Percentiles rank a stretch among this genome's conserved stretches.
Evolutionary conservation across 1,140 invertebrate species (phyloP).

Genomic region (Diachasmimorpha longicaudata): DNA sequence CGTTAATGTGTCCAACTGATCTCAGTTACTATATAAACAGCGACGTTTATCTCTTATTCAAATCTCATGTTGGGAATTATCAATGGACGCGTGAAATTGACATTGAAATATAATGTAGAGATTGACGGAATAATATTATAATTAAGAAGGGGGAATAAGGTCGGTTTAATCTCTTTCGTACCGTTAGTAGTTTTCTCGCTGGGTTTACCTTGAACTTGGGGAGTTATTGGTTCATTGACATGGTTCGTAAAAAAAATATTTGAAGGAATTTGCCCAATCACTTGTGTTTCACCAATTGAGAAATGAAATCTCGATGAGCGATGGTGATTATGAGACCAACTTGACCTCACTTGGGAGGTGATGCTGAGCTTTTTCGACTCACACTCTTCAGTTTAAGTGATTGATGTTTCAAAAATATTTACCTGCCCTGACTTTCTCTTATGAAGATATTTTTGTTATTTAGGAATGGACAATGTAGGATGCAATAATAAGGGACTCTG

Average conservation of each 20-base stretch:
- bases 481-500: too few relatives aligned
- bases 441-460: too few relatives aligned
- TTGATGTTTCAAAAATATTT: too few relatives aligned
- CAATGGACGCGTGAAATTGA: not conserved
- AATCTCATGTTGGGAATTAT: not conserved
- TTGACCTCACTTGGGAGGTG: too few relatives aligned
- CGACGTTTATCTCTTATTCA: not conserved
- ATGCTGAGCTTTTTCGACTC: too few relatives aligned
- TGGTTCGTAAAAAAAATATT: not conserved
- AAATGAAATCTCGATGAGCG: not conserved
- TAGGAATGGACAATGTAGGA: too few relatives aligned
- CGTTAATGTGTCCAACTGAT: not conserved
- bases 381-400: too few relatives aligned
- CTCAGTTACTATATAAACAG: not conserved
- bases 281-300: not conserved
- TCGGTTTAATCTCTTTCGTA: too few relatives aligned
- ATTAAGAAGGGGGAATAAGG: not conserved
- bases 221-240: too few relatives aligned
- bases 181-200: too few relatives aligned
- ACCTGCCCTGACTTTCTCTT: too few relatives aligned
- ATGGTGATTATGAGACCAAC: not conserved
- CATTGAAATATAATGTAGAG: not conserved
- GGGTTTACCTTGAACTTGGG: too few relatives aligned
- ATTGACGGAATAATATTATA: not conserved
- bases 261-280: not conserved